A percentile compares a stretch with the other conserved stretches of the same genome.
Evolutionary conservation across 53 echinoderm and acorn worm species (phyloP).

Genomic region (Holothuria scabra): DNA sequence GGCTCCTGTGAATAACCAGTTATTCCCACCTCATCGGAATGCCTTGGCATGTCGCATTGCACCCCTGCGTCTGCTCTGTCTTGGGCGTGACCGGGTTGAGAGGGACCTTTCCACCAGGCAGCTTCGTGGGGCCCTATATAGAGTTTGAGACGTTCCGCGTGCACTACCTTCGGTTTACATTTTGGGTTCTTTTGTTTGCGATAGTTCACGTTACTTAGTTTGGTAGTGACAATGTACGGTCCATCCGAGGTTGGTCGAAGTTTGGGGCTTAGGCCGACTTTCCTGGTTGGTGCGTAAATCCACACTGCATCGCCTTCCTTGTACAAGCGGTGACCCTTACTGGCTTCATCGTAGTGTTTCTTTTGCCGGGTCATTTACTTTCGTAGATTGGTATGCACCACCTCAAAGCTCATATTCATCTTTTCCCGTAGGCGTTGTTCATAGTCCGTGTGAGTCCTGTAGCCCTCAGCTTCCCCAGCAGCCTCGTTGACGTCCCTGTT

Average conservation of each 20-base stretch:
- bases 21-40: no score
- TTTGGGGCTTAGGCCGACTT: no score
- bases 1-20: no score
- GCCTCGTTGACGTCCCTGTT: background rate
- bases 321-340: no score
- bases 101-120: background rate
- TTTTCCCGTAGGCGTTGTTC: background rate
- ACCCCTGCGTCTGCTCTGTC: no score
- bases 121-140: background rate
- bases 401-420: background rate
- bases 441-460: background rate
- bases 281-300: background rate
- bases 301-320: background rate
- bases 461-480: background rate
- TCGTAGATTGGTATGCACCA: background rate
- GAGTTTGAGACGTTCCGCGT: background rate
- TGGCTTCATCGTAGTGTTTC: no score
- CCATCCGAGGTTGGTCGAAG: no score
- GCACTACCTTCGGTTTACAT: conserved; percentile 18
- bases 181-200: background rate
- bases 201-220: background rate
- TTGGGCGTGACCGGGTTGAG: no score
- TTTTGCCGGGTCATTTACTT: conserved; percentile 1
- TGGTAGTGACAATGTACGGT: no score
- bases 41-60: no score